Conservation (phyloP, 2,797 vertebrate genomes). For the Eutrigla gurnardus region DNA sequence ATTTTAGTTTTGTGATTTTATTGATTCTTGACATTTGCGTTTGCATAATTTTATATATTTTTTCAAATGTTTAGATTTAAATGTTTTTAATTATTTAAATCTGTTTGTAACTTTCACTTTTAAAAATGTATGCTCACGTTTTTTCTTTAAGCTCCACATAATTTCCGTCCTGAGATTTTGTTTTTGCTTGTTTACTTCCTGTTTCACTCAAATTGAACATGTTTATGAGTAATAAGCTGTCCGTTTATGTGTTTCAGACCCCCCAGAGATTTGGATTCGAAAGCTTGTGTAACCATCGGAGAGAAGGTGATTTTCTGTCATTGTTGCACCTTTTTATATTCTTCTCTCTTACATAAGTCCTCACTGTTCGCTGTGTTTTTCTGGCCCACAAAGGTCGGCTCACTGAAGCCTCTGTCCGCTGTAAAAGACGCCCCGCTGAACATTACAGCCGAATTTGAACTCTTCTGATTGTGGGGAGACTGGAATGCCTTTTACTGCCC, state of each 20-base stretch:
- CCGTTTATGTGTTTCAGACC: slow-evolving; percentile 83
- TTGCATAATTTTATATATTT: background rate
- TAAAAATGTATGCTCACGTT: too few relatives aligned
- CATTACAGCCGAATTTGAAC: slow-evolving; percentile 67
- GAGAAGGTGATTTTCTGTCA: slow-evolving; percentile 86
- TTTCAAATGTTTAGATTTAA: background rate
- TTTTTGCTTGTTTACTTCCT: background rate
- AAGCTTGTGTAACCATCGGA: slow-evolving; percentile 94
- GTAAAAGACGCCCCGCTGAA: slow-evolving; percentile 65
- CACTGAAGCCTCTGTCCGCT: slow-evolving; percentile 37
- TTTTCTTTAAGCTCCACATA: too few relatives aligned
- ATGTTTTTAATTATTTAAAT: background rate
- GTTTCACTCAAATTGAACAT: background rate
- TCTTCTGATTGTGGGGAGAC: slow-evolving; percentile 73
- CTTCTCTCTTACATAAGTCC: slow-evolving; percentile 23
- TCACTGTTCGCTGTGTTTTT: slow-evolving; percentile 22
- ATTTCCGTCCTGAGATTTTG: background rate
- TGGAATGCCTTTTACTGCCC: slow-evolving; percentile 79
- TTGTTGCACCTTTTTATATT: background rate
- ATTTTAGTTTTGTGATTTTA: too few relatives aligned
- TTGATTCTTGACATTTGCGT: too few relatives aligned
- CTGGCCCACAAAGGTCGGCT: slow-evolving; percentile 36
- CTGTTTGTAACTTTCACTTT: background rate
- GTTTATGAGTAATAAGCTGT: background rate
- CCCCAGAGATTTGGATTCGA: slow-evolving; percentile 96